phyloP scores from a whole-genome alignment of 1,140 invertebrate genomes.

The Oncopodura yosiiana region DNA sequence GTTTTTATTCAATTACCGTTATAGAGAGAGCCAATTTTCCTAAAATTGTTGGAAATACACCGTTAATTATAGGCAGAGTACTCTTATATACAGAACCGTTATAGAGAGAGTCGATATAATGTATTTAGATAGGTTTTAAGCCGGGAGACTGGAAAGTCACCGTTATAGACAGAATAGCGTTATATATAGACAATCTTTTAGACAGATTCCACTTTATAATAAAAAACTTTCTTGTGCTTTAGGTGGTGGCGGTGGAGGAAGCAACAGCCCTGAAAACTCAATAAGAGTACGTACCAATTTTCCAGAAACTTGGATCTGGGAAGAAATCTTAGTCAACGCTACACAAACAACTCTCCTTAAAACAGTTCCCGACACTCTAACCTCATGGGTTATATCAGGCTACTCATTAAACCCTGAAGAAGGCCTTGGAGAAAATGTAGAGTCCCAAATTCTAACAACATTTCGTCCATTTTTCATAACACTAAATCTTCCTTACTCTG shows the following conservation, averaged over 20 bases:
- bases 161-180: too few relatives aligned
- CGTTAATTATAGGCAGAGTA: too few relatives aligned
- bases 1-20: too few relatives aligned
- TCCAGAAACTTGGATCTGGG: constrained; percentile 47
- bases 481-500: constrained; percentile 23
- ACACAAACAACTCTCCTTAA: constrained; percentile 42
- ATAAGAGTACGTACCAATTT: constrained; percentile 18
- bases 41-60: too few relatives aligned
- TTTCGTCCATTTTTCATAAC: constrained; percentile 29
- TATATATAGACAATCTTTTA: too few relatives aligned
- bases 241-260: background rate
- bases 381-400: constrained; percentile 82
- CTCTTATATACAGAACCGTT: too few relatives aligned
- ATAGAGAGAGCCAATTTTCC: too few relatives aligned
- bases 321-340: constrained; percentile 41
- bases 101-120: too few relatives aligned
- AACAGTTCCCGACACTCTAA: constrained; percentile 76
- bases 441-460: constrained; percentile 1
- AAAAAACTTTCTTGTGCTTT: background rate
- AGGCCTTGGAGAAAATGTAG: constrained; percentile 39
- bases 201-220: background rate
- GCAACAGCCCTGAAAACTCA: background rate
- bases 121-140: too few relatives aligned
- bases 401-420: constrained; percentile 75
- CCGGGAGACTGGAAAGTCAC: too few relatives aligned